Base-by-base conservation (phyloP, 1,140 invertebrate genomes). In the Pseudomyrmex concolor region DNA sequence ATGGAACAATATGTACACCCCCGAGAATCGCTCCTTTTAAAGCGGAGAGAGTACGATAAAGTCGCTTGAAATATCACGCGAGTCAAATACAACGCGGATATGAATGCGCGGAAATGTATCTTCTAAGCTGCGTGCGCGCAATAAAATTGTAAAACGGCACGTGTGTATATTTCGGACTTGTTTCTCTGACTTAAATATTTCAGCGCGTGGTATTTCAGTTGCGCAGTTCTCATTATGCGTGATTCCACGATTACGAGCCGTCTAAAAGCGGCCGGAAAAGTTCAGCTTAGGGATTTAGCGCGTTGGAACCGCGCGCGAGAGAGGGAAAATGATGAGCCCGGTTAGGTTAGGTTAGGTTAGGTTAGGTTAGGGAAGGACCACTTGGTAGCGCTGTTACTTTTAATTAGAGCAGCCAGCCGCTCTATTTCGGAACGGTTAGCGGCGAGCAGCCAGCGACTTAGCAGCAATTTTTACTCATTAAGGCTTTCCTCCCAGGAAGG, bases 401-500 rank as follows among this genome's bases (percentile, higher is more conserved):
- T 91, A 91, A 91, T 91, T 91, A 91, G 85, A 77, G 54, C 76
- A 73, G 48, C 78, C 70, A 77, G 60, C 66, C 83, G 74, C 63
- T 88, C 68, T 90, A 90, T 89, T 87, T 89, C 84, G 60, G 55
- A 68, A 76, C 77, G 67, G 82, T 90, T 88, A 89, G 84, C 25
- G 25, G 25, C 57, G 73, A 62, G 66, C 55, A 54, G 63, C 63
- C 51, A 83, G 43, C 83, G 84, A 86, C 90, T 91, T 89, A 88
- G 74, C 84, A 82, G 84, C 84, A 85, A 91, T 91, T 91, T 91
- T 91, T 91, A 88, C 88, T 86, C 87, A 89, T 91, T 91, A 91
- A 76, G 59, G 59, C 34, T 34, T 25, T 25, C 25, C 5, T 13
- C 48, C 15, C 60, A 25, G 57, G 43, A 82, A 81, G 71, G 57